Percentiles rank a stretch among this genome's conserved stretches.
Evolutionary conservation across 37 sponge, comb jelly and placozoan genomes (phyloP).

Genomic region (Tethya wilhelma): DNA sequence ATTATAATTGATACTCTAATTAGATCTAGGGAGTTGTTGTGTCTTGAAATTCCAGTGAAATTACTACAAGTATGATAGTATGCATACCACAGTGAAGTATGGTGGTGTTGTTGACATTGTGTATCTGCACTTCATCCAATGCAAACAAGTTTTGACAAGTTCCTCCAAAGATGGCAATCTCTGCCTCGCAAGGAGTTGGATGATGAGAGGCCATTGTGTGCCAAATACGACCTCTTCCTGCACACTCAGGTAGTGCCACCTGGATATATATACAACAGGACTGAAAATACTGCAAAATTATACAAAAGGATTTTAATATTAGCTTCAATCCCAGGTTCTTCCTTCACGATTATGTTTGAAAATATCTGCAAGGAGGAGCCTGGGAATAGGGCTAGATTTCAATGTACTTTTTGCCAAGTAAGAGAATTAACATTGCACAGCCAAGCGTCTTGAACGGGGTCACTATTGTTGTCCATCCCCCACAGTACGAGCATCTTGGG

Average conservation of each 20-base stretch:
- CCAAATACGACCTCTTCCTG: slow-evolving; percentile 36
- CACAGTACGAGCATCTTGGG: slow-evolving; percentile 61
- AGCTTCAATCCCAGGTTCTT: too few relatives aligned
- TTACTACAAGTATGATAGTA: too few relatives aligned
- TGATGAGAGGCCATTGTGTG: slow-evolving; percentile 20
- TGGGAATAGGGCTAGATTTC: too few relatives aligned
- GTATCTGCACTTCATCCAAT: neutral
- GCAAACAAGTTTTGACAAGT: slow-evolving; percentile 27
- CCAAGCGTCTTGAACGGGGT: slow-evolving; percentile 58
- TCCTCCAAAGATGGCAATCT: slow-evolving; percentile 50
- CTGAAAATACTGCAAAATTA: neutral
- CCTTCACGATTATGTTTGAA: too few relatives aligned
- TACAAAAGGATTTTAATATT: neutral
- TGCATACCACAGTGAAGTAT: slow-evolving; percentile 40
- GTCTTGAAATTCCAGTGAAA: too few relatives aligned
- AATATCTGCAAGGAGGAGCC: too few relatives aligned
- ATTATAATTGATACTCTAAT: too few relatives aligned
- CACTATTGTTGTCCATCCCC: slow-evolving; percentile 66
- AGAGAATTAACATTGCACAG: slow-evolving; percentile 40
- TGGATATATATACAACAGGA: neutral
- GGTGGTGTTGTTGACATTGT: neutral
- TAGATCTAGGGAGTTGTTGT: too few relatives aligned
- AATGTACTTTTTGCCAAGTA: slow-evolving; percentile 44
- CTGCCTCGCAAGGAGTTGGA: slow-evolving; percentile 32
- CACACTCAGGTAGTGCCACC: slow-evolving; percentile 14